A percentile compares a stretch with the other conserved stretches of the same genome.
phyloP scores from a whole-genome alignment of 92 coral and sea anemone species.

The Anthopleura xanthogrammica region DNA sequence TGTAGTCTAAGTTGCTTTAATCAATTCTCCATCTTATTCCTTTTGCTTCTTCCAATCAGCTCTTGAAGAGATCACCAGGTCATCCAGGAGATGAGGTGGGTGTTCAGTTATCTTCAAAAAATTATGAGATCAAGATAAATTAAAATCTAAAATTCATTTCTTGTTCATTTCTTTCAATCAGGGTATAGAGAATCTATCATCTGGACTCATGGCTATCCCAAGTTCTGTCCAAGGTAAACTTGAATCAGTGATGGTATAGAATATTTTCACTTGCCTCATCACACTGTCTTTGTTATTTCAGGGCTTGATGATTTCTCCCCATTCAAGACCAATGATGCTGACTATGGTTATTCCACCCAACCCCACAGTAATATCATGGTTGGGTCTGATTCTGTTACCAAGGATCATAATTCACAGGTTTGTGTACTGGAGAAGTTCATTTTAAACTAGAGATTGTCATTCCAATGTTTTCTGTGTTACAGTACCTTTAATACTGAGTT shows the following conservation, averaged over 20 bases:
- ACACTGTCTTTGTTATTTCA: background rate
- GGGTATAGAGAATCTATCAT: constrained; percentile 34
- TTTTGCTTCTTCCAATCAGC: constrained; percentile 37
- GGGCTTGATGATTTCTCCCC: constrained; percentile 18
- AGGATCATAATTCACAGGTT: constrained; percentile 30
- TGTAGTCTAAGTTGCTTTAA: background rate
- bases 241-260: background rate
- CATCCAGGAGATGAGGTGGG: constrained; percentile 57
- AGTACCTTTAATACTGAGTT: too few species aligned
- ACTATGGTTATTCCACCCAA: constrained; percentile 5
- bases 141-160: background rate
- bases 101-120: background rate
- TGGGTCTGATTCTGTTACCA: constrained; percentile 36
- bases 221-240: constrained; percentile 26
- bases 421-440: background rate
- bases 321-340: constrained; percentile 15
- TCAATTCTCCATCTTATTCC: background rate
- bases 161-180: background rate
- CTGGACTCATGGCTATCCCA: constrained; percentile 49
- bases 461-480: too few species aligned
- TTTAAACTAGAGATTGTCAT: too few species aligned
- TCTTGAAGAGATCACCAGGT: constrained; percentile 78
- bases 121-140: background rate
- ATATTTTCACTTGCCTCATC: background rate
- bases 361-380: background rate